These are phyloP conservation scores for Gadopsis bispinosus DNA, from an alignment of 2,797 vertebrate genomes.

Conservation along the genomic window DNA sequence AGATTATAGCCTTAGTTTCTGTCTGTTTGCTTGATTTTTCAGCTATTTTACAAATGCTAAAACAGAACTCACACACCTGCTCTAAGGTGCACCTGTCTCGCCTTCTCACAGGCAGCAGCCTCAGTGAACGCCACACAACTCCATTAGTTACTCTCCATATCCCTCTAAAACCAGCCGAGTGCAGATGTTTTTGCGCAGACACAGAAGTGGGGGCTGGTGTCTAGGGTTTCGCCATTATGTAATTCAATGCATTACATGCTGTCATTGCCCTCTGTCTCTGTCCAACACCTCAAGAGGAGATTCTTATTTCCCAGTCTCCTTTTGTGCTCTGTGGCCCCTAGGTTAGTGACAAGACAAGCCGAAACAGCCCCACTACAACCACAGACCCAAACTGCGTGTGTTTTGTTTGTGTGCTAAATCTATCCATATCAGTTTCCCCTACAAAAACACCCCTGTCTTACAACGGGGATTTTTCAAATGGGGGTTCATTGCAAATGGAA, in stretches of 20 bases:
- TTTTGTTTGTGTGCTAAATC: slow-evolving; percentile 44
- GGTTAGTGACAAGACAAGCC: slow-evolving; percentile 71
- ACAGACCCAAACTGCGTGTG: slow-evolving; percentile 32
- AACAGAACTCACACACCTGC: slow-evolving; percentile 48
- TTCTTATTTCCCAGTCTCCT: slow-evolving; percentile 68
- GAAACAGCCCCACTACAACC: slow-evolving; percentile 55
- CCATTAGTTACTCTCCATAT: slow-evolving; percentile 43
- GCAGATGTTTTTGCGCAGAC: slow-evolving; percentile 50
- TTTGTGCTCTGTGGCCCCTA: slow-evolving; percentile 75
- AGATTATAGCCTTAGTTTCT: background rate
- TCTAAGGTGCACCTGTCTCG: slow-evolving; percentile 69
- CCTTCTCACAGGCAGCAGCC: slow-evolving; percentile 4
- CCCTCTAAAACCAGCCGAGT: slow-evolving; percentile 44
- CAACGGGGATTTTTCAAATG: slow-evolving; percentile 72
- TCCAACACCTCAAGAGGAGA: slow-evolving; percentile 73
- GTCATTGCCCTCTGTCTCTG: slow-evolving; percentile 58
- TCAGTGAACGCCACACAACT: slow-evolving; percentile 12
- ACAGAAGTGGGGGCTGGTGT: slow-evolving; percentile 30
- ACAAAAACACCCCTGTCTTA: slow-evolving; percentile 55
- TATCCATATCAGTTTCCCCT: slow-evolving; percentile 73
- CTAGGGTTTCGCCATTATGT: slow-evolving; percentile 77
- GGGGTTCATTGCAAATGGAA: slow-evolving; percentile 69
- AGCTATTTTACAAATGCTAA: background rate
- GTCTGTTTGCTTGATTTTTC: background rate
- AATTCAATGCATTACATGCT: slow-evolving; percentile 77